phyloP scores from a whole-genome alignment of 2,888 invertebrate genomes.

The Desoria tigrina region DNA sequence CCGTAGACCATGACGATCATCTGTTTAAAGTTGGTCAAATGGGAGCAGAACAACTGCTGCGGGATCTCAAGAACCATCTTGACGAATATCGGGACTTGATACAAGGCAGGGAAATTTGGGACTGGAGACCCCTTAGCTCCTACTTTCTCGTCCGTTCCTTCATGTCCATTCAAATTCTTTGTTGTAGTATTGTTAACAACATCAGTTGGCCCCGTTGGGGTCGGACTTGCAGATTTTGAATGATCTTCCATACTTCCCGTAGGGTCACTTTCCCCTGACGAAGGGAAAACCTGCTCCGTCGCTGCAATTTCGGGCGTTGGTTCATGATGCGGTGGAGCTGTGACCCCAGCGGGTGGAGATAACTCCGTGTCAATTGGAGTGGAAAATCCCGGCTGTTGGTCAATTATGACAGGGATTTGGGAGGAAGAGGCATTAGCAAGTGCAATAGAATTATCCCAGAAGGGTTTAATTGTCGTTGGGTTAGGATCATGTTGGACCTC shows the following conservation, averaged over 20 bases:
- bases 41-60: constrained; percentile 41
- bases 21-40: constrained; percentile 44
- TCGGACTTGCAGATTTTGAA: neutral
- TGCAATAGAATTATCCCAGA: constrained; percentile 40
- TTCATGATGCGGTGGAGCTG: neutral
- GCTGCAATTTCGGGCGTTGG: neutral
- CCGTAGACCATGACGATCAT: constrained; percentile 51
- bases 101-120: constrained; percentile 19
- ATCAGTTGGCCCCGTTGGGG: neutral
- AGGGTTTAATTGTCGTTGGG: constrained; percentile 29
- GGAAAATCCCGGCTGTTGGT: constrained; percentile 34
- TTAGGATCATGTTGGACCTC: neutral
- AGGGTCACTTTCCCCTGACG: neutral
- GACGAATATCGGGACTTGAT: constrained; percentile 44
- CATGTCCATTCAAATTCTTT: constrained; percentile 15
- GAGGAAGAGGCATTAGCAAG: constrained; percentile 31
- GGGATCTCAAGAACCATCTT: constrained; percentile 48
- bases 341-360: constrained; percentile 30
- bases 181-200: constrained; percentile 7
- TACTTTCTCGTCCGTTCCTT: neutral
- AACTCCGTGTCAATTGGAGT: constrained; percentile 46
- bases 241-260: too few relatives aligned
- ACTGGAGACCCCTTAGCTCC: neutral
- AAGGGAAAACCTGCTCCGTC: neutral
- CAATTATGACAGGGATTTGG: constrained; percentile 22